phyloP scores from a whole-genome alignment of 2,888 invertebrate genomes.

The Epicampocera succincta region DNA sequence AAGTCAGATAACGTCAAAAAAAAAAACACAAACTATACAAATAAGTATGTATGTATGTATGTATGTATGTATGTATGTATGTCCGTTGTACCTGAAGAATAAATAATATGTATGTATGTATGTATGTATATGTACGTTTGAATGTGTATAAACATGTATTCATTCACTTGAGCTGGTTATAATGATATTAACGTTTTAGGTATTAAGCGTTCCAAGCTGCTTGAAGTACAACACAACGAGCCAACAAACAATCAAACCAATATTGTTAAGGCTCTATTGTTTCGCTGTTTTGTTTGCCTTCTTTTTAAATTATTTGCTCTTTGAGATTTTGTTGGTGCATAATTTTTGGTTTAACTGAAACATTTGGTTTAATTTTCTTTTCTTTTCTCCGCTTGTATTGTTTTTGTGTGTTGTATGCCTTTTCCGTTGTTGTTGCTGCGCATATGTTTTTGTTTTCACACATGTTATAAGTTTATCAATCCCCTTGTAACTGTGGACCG shows the following conservation, averaged over 20 bases:
- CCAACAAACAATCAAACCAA: conserved; percentile 38
- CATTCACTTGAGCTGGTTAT: conserved; percentile 21
- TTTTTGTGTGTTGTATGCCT: conserved; percentile 15
- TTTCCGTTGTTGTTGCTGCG: conserved; percentile 51
- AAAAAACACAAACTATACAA: not conserved
- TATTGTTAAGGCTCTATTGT: conserved; percentile 45
- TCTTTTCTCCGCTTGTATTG: conserved; percentile 22
- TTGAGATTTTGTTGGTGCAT: not conserved
- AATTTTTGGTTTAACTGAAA: conserved; percentile 8
- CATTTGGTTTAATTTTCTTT: conserved; percentile 57
- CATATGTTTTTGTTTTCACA: not conserved
- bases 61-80: not conserved
- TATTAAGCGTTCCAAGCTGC: conserved; percentile 24
- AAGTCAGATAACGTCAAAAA: conserved; percentile 49
- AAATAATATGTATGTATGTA: not conserved
- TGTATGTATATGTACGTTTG: not conserved
- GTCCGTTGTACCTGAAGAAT: not conserved
- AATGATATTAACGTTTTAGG: conserved; percentile 41
- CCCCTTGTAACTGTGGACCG: not conserved
- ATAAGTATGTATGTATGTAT: not conserved
- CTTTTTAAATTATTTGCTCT: conserved; percentile 12
- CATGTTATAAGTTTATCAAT: not conserved
- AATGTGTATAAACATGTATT: not conserved
- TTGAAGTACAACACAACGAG: conserved; percentile 25
- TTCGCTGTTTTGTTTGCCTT: conserved; percentile 16